Evolutionary conservation across 2,797 vertebrate species (phyloP).

Genomic region (Champsocephalus gunnari): DNA sequence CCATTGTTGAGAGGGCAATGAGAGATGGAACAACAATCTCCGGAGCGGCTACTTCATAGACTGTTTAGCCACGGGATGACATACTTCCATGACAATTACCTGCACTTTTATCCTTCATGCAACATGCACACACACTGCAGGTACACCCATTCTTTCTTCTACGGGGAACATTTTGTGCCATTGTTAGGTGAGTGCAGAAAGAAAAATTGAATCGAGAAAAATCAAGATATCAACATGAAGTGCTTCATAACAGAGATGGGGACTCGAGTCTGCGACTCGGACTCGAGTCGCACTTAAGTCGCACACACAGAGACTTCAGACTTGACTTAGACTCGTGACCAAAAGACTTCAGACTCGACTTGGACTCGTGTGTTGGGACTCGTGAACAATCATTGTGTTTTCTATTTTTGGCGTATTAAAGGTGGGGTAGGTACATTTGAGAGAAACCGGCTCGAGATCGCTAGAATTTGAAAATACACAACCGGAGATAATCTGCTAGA

Average conservation of each 20-base stretch:
- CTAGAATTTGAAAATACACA: too few species aligned
- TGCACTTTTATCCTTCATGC: background rate
- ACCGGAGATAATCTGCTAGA: too few species aligned
- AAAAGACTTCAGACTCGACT: too few species aligned
- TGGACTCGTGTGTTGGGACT: too few species aligned
- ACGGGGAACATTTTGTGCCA: constrained; percentile 10
- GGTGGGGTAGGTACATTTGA: too few species aligned
- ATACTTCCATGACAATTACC: constrained; percentile 56
- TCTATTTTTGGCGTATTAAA: too few species aligned
- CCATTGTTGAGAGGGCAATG: constrained; percentile 59
- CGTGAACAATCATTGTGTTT: too few species aligned
- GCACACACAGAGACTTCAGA: too few species aligned
- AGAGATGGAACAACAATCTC: constrained; percentile 61
- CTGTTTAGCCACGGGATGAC: constrained; percentile 55
- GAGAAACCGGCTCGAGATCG: too few species aligned
- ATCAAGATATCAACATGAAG: constrained; percentile 46
- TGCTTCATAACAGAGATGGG: constrained; percentile 12
- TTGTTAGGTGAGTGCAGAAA: constrained; percentile 48
- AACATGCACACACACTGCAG: background rate
- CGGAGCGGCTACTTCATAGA: constrained; percentile 40
- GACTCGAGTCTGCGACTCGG: too few species aligned
- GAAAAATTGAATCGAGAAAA: constrained; percentile 38
- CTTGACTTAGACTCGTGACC: too few species aligned
- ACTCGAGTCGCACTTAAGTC: too few species aligned
- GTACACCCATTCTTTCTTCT: constrained; percentile 7